phyloP scores from a whole-genome alignment of 2,797 vertebrate species.

The Rhyacichthys aspro region DNA sequence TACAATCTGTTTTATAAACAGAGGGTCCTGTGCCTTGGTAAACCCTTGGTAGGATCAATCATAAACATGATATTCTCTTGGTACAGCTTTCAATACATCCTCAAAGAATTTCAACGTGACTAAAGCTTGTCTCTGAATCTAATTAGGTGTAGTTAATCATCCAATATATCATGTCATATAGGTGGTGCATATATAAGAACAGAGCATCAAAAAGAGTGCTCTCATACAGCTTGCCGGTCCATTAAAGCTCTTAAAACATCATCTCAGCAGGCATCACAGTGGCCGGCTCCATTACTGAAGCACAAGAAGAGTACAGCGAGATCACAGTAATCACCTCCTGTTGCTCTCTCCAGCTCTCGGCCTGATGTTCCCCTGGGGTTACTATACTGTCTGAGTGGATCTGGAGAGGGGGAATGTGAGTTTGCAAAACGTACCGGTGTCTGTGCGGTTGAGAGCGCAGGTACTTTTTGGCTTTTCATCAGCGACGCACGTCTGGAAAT shows the following conservation, averaged over 20 bases:
- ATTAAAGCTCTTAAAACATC: slow-evolving; percentile 74
- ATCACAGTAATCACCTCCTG: slow-evolving; percentile 61
- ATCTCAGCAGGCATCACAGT: slow-evolving; percentile 58
- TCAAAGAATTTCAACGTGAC: no score
- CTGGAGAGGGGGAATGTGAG: slow-evolving; percentile 5
- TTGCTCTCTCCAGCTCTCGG: slow-evolving; percentile 59
- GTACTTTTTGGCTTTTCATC: slow-evolving; percentile 33
- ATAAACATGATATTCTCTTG: no score
- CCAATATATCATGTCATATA: background rate
- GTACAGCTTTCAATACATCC: no score
- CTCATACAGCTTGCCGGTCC: slow-evolving; percentile 48
- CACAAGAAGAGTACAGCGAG: slow-evolving; percentile 40
- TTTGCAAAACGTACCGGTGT: slow-evolving; percentile 22
- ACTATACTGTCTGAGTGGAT: slow-evolving; percentile 38
- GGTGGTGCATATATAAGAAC: slow-evolving; percentile 23
- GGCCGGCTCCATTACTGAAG: slow-evolving; percentile 56
- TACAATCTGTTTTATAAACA: no score
- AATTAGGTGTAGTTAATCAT: slow-evolving; percentile 17
- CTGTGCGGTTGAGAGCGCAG: slow-evolving; percentile 11
- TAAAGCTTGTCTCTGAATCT: no score
- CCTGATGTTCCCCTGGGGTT: slow-evolving; percentile 58
- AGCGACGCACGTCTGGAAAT: slow-evolving; percentile 26
- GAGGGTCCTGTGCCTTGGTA: no score
- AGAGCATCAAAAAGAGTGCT: slow-evolving; percentile 20
- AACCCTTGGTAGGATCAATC: no score